Conservation (phyloP, 2,113 vertebrate genomes). For the Solea solea region DNA sequence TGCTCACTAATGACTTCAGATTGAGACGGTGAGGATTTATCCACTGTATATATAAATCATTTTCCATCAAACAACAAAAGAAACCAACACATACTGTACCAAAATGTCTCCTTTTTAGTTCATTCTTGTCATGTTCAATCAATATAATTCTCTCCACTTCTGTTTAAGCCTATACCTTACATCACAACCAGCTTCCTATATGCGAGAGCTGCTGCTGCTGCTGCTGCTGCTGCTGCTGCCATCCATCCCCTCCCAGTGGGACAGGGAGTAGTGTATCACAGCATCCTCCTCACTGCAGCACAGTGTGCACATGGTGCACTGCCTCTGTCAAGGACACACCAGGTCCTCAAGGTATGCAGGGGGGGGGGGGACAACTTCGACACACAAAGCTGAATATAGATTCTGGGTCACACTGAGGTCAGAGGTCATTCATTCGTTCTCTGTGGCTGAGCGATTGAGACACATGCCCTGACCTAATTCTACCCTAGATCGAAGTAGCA, state of each 20-base stretch:
- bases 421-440: conserved; percentile 52
- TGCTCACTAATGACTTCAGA: conserved; percentile 38
- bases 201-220: conserved; percentile 27
- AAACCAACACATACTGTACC: neutral
- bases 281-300: conserved; percentile 56
- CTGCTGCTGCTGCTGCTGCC: neutral
- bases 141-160: conserved; percentile 19
- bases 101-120: neutral
- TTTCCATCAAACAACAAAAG: conserved; percentile 35
- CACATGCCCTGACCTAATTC: conserved; percentile 10
- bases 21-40: conserved; percentile 8
- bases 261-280: conserved; percentile 20
- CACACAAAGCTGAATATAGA: conserved; percentile 50
- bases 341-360: conserved; percentile 12
- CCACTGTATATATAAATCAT: conserved; percentile 14
- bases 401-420: conserved; percentile 51
- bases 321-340: conserved; percentile 50
- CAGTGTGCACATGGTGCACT: conserved; percentile 24
- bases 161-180: conserved; percentile 9
- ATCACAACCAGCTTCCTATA: conserved; percentile 33
- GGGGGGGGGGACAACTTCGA: conserved; percentile 5
- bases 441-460: neutral
- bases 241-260: conserved; percentile 40
- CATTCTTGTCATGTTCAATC: conserved; percentile 37
- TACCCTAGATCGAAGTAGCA: neutral